A percentile compares a stretch with the other conserved stretches of the same genome.
Conservation (phyloP, 2,888 invertebrate species). For the Drosophila putrida region DNA sequence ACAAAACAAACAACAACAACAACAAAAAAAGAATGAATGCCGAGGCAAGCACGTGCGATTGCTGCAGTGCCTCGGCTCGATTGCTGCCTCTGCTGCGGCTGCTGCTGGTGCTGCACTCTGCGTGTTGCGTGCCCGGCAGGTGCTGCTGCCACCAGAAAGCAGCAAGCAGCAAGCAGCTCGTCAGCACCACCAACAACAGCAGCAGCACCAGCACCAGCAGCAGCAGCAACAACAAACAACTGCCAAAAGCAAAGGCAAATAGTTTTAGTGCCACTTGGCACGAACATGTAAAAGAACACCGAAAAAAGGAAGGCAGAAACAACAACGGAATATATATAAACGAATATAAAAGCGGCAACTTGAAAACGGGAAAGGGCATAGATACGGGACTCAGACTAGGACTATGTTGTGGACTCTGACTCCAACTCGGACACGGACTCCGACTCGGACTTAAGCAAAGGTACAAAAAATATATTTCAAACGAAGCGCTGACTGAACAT, state of each 20-base stretch:
- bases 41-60: slow-evolving; percentile 58
- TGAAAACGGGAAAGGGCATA: background rate
- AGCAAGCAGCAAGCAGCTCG: slow-evolving; percentile 11
- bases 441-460: slow-evolving; percentile 41
- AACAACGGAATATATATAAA: background rate
- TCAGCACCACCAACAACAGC: background rate
- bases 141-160: slow-evolving; percentile 36
- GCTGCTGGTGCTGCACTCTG: slow-evolving; percentile 49
- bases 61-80: slow-evolving; percentile 57
- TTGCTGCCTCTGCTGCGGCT: slow-evolving; percentile 10
- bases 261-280: slow-evolving; percentile 82
- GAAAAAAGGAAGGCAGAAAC: slow-evolving; percentile 33
- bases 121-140: slow-evolving; percentile 62
- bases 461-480: slow-evolving; percentile 22
- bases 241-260: slow-evolving; percentile 69
- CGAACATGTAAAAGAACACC: slow-evolving; percentile 70
- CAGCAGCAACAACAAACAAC: slow-evolving; percentile 36
- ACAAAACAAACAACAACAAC: background rate
- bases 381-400: slow-evolving; percentile 1
- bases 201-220: slow-evolving; percentile 16
- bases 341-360: slow-evolving; percentile 24
- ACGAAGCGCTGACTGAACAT: slow-evolving; percentile 58
- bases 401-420: slow-evolving; percentile 9
- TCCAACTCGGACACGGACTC: slow-evolving; percentile 8
- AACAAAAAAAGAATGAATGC: background rate